Evolutionary conservation across 2,797 vertebrate genomes (phyloP).

Genomic region (Cheirogaleus major): DNA sequence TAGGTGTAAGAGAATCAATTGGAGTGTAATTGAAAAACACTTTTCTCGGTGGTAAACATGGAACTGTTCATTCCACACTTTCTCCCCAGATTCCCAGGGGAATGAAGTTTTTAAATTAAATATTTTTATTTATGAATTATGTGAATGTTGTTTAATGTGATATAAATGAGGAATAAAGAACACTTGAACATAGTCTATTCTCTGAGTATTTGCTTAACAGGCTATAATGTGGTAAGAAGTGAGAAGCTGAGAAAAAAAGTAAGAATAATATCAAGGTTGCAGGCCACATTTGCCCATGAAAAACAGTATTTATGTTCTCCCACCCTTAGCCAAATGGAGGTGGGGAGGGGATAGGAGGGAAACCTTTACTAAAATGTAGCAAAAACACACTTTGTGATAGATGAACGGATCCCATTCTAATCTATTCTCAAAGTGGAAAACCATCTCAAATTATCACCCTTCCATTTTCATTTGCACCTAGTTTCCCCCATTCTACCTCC

Average conservation of each 20-base stretch:
- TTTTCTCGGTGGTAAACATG: background rate
- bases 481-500: background rate
- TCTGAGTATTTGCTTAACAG: background rate
- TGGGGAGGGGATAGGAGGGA: background rate
- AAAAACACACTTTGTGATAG: background rate
- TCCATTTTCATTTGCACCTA: slow-evolving; percentile 62
- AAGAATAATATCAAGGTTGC: background rate
- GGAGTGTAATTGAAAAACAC: background rate
- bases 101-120: background rate
- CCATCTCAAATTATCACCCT: slow-evolving; percentile 48
- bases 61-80: background rate
- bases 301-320: background rate
- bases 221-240: background rate
- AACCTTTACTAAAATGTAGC: background rate
- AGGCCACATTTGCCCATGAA: background rate
- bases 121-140: slow-evolving; percentile 6
- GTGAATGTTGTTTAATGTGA: background rate
- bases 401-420: background rate
- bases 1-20: background rate
- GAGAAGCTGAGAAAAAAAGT: background rate
- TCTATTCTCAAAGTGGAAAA: slow-evolving; percentile 27
- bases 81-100: background rate
- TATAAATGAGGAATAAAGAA: background rate
- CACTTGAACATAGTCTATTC: background rate
- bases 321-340: background rate